Evolutionary conservation across 1,140 invertebrate species (phyloP).

Genomic region (Tribolium madens): DNA sequence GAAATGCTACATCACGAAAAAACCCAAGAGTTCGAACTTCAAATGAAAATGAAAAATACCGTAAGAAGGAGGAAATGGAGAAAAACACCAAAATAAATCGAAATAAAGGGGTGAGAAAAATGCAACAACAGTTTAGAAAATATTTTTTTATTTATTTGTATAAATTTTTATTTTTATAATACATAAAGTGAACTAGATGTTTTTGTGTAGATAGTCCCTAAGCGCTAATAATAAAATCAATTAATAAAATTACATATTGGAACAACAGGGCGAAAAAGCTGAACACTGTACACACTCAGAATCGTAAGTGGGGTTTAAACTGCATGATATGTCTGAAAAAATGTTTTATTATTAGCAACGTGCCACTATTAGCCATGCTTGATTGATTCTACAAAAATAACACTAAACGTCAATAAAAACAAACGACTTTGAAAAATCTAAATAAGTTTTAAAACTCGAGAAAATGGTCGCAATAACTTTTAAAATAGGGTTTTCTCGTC

Average conservation of each 20-base stretch:
- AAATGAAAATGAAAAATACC: neutral
- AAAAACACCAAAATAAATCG: neutral
- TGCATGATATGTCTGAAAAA: constrained; percentile 90
- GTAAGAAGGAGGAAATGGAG: neutral
- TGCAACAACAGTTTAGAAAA: neutral
- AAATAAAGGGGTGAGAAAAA: neutral
- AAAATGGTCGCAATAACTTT: too few species aligned
- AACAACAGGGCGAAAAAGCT: neutral
- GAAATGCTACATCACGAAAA: constrained; percentile 13
- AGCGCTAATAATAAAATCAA: neutral
- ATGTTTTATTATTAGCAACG: neutral
- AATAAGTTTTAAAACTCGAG: too few species aligned
- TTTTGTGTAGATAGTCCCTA: neutral
- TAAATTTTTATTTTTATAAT: constrained; percentile 34
- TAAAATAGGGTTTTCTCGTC: too few species aligned
- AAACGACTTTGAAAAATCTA: too few species aligned
- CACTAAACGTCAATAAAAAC: too few species aligned
- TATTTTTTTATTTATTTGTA: constrained; percentile 24
- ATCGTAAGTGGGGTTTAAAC: constrained; percentile 91
- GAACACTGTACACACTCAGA: constrained; percentile 69
- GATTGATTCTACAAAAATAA: too few species aligned
- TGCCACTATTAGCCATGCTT: too few species aligned
- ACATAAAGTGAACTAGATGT: constrained; percentile 2
- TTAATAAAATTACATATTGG: neutral
- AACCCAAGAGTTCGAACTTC: neutral